Evolutionary conservation across 2,113 vertebrate species (phyloP), one percentile per base, ranked within the genome.

Genomic region (Dunckerocampus dactyliophorus): DNA sequence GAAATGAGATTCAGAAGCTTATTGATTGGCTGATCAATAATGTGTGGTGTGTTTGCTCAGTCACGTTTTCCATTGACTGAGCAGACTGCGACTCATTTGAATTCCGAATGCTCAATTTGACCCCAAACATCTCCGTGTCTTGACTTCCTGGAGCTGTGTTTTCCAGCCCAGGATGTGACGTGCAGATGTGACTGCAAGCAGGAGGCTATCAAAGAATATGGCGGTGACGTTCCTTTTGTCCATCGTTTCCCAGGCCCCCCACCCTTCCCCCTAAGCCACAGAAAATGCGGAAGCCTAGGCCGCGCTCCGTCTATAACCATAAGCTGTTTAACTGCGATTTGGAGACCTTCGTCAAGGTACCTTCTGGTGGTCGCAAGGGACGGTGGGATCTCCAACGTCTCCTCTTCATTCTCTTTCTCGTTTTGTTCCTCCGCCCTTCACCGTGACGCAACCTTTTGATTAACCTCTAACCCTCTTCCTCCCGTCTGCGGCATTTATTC

Each of bases 341-440:
- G 97, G 97, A 99, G 93, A 91, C 92, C 14, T 99, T 98, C 93
- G 97, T 99, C 92, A 90, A 99, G 97, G 97, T 99, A 99, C 92
- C 92, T 74, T 71, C 69, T 83, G 88, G 48, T 74, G 79, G 71
- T 80, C 78, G 78, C 80, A 76, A 90, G 91, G 34, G 4, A 88
- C 80, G 85, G 91, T 87, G 90, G 91, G 89, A 82, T 85, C 90
- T 90, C 81, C 50, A 72, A 69, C 81, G 73, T 73, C 75, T 16
- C 45, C 70, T 77, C 63, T 75, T 76, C 65, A 14, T 65, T 64
- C 69, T 80, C 62, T 77, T 82, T 61, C 52, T 80, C 65, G 60
- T 74, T 76, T 67, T 72, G 76, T 81, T 61, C 72, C 66, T 75
- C 75, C 71, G 67, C 73, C 58, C 65, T 78, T n/a, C n/a, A n/a